Conservation (phyloP, 2,113 vertebrate genomes). For the Poeciliopsis retropinna region DNA sequence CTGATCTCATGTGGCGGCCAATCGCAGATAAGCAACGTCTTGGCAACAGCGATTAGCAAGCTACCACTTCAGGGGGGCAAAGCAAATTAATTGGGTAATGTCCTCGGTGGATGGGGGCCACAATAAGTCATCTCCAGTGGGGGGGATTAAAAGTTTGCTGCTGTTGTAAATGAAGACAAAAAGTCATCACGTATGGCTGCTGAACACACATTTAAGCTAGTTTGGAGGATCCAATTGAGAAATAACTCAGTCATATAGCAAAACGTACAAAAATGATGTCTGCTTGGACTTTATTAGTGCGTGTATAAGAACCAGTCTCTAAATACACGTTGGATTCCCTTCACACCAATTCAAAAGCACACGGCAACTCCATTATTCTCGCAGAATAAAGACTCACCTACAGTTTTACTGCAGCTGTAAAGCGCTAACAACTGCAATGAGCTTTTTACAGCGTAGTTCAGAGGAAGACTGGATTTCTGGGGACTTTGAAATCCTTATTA, state of each 20-base stretch:
- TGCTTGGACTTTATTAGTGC: not conserved
- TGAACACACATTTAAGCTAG: conserved; percentile 13
- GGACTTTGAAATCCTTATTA: conserved; percentile 53
- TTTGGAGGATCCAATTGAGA: too few species aligned
- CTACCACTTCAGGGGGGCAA: conserved; percentile 35
- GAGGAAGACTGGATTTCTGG: conserved; percentile 24
- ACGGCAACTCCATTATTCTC: conserved; percentile 17
- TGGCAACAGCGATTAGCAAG: conserved; percentile 40
- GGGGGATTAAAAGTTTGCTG: too few species aligned
- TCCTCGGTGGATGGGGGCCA: conserved; percentile 33
- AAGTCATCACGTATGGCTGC: conserved; percentile 34
- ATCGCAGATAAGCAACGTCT: conserved; percentile 52
- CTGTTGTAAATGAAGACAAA: not conserved
- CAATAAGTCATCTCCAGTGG: conserved; percentile 26
- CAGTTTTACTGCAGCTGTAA: conserved; percentile 48
- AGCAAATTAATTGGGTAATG: conserved; percentile 43
- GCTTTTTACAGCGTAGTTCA: conserved; percentile 43
- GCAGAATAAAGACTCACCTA: conserved; percentile 50
- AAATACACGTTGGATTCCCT: conserved; percentile 8
- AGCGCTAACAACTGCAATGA: conserved; percentile 49
- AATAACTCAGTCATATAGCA: too few species aligned
- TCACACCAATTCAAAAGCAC: conserved; percentile 10
- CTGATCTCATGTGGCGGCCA: conserved; percentile 42
- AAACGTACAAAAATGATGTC: not conserved
- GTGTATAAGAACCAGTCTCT: not conserved